phyloP scores from a whole-genome alignment of 2,113 vertebrate species.

The Menidia beryllina region DNA sequence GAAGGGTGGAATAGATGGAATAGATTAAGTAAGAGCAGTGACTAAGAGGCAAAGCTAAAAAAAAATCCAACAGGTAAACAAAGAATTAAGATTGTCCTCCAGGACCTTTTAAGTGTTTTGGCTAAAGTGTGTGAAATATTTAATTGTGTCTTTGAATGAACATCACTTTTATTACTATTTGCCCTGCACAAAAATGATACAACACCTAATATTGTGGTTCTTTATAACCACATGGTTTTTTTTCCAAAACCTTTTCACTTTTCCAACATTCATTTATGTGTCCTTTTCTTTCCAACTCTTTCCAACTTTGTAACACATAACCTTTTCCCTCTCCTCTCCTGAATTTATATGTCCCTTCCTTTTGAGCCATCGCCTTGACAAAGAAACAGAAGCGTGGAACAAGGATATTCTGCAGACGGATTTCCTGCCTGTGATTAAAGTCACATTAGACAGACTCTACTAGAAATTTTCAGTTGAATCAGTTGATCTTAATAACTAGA shows the following conservation, averaged over 20 bases:
- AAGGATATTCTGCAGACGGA: conserved; percentile 49
- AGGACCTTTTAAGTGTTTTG: conserved; percentile 15
- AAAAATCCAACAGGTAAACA: conserved; percentile 36
- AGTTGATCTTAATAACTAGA: conserved; percentile 48
- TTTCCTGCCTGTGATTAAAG: conserved; percentile 72
- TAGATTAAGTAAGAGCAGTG: neutral
- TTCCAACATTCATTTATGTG: conserved; percentile 6
- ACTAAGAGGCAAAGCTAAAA: conserved; percentile 10
- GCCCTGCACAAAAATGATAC: conserved; percentile 26
- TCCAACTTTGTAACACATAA: conserved; percentile 30
- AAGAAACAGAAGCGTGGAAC: conserved; percentile 37
- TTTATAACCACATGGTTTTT: conserved; percentile 3
- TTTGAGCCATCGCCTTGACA: conserved; percentile 31
- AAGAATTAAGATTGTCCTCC: conserved; percentile 52
- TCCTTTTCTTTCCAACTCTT: neutral
- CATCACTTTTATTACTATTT: conserved; percentile 54
- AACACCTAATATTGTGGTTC: conserved; percentile 25
- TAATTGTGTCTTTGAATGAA: conserved; percentile 43
- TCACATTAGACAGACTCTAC: conserved; percentile 58
- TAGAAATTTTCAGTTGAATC: conserved; percentile 65
- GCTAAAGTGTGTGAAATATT: conserved; percentile 9
- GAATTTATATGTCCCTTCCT: conserved; percentile 6
- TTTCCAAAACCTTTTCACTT: neutral
- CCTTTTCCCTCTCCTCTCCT: neutral
- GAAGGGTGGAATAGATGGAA: no score